Conservation (phyloP, 1,140 invertebrate genomes). For the Ganaspis sp. region DNA sequence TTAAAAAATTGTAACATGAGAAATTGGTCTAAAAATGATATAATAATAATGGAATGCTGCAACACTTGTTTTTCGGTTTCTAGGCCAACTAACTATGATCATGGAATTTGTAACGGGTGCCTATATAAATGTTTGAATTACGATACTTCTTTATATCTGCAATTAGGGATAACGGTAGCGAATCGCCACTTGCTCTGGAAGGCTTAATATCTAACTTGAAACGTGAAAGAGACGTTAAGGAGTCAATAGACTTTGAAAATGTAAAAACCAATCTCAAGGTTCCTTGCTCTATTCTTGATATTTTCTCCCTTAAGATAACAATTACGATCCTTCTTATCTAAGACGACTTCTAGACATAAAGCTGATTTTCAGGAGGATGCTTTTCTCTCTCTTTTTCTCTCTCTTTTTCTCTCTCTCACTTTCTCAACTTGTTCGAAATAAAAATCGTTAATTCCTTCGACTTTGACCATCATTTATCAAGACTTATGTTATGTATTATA, state of each 20-base stretch:
- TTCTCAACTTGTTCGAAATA: background rate
- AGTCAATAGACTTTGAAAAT: constrained; percentile 17
- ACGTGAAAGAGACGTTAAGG: background rate
- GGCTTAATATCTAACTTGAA: background rate
- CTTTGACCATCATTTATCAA: too few species aligned
- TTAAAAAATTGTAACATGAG: too few species aligned
- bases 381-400: too few species aligned
- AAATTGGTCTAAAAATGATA: background rate
- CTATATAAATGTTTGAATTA: background rate
- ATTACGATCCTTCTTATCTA: constrained; percentile 5
- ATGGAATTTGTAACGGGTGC: background rate
- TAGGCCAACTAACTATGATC: background rate
- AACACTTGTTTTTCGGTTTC: background rate
- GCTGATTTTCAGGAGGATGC: constrained; percentile 17
- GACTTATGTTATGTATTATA: too few species aligned
- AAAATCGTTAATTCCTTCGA: background rate
- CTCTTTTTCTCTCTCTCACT: too few species aligned
- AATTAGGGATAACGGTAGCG: constrained; percentile 29
- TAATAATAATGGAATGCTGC: background rate
- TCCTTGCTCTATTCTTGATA: constrained; percentile 2
- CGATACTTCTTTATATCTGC: background rate
- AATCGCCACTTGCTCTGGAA: background rate
- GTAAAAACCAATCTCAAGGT: constrained; percentile 23
- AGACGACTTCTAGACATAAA: background rate
- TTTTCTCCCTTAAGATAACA: constrained; percentile 4